Base-by-base conservation (phyloP, 1,140 invertebrate species). In the Mactra quadrangularis region DNA sequence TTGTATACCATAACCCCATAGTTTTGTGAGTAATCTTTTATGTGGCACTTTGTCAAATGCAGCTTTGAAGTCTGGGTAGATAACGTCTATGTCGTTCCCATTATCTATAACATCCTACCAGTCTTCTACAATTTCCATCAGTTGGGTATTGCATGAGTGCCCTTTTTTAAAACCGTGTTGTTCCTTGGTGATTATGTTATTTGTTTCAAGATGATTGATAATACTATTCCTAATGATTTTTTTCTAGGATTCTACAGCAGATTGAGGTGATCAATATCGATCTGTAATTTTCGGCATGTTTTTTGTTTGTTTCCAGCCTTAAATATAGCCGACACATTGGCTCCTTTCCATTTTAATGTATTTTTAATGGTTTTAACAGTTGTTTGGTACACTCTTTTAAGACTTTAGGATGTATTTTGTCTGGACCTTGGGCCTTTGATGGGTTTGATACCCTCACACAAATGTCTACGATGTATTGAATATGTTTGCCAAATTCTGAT, bases 41-140 rank as follows among this genome's bases (percentile, higher is more conserved):
- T 64, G 66, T 1, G 55, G 53, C 4, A 82, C 78, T 15, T 31
- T 55, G 22, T 35, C 52, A 57, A 57, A 55, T 7, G 33, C 38
- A 1, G 29, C 45, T 57, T 74, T 17, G 9, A 74, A 57, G 9
- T 57, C 71, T 55, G 19, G 13, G 45, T 57, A 74, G 3, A 74
- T 52, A 33, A 55, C 19, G 41, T 64, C 60, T 4, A 64, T 9
- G 13, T 47, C 27, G 13, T 70, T 3, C 11, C 22, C 22, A 3
- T 70, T 27, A 29, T 70, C 66, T 2, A 70, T 13, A 29, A 29
- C 27, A 13, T 6, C n/a, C 4, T 35, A 15, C 66, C 66, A 70
- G 1, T 70, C 41, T 25, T 70, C 66, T 7, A 70, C 6, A 19
- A 35, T 47, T 29, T 47, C 47, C 9, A 50, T 17, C 22, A 70